Percentiles rank a stretch among this genome's conserved stretches.
Evolutionary conservation across 2,797 vertebrate genomes (phyloP).

Genomic region (Sphenopsis melanotis): DNA sequence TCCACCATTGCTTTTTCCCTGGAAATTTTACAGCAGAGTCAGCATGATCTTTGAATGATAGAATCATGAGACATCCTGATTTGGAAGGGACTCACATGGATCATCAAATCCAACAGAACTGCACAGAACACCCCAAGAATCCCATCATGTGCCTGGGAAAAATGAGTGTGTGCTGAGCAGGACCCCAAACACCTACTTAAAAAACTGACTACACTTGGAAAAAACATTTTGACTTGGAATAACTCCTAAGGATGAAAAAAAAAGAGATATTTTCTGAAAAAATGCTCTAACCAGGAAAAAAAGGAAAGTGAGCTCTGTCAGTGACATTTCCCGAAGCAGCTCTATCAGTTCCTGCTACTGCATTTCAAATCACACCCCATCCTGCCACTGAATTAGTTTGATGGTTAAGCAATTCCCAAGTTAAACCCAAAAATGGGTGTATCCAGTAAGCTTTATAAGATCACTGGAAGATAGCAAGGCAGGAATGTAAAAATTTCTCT

Average conservation of each 20-base stretch:
- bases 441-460: neutral
- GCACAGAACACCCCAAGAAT: neutral
- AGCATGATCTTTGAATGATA: neutral
- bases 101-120: neutral
- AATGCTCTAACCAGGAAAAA: neutral
- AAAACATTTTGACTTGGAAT: neutral
- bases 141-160: neutral
- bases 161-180: neutral
- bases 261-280: neutral
- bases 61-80: neutral
- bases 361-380: neutral
- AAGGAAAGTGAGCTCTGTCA: neutral
- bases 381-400: neutral
- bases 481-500: constrained; percentile 4
- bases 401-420: neutral
- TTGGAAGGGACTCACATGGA: neutral
- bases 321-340: neutral
- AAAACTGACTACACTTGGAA: neutral
- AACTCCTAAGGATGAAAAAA: neutral
- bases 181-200: neutral
- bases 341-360: neutral
- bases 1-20: neutral
- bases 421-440: neutral
- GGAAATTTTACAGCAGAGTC: neutral
- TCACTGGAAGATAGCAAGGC: neutral